Evolutionary conservation across 2,113 vertebrate species (phyloP).

Genomic region (Pipa parva): DNA sequence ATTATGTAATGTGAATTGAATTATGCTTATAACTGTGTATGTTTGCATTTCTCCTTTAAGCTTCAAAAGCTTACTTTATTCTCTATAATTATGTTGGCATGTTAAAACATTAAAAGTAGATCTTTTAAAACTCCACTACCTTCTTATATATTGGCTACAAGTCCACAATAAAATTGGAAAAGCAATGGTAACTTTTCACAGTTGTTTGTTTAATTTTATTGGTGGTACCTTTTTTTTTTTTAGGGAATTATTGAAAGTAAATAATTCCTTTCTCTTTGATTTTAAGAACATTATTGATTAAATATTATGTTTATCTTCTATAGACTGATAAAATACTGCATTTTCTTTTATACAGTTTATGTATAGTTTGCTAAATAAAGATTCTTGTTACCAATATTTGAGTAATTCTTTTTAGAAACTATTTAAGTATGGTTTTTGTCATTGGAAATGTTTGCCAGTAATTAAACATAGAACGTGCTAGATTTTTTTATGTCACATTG

Average conservation of each 20-base stretch:
- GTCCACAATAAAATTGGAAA: constrained; percentile 52
- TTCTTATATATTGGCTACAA: constrained; percentile 55
- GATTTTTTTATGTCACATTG: too few relatives aligned
- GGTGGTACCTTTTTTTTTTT: constrained; percentile 43
- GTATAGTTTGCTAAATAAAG: constrained; percentile 97
- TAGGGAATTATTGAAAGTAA: constrained; percentile 50
- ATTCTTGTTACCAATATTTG: constrained; percentile 79
- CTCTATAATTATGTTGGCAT: constrained; percentile 73
- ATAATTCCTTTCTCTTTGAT: constrained; percentile 54
- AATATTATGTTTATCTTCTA: constrained; percentile 61
- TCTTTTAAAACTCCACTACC: constrained; percentile 53
- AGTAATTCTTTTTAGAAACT: constrained; percentile 39
- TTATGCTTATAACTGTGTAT: constrained; percentile 66
- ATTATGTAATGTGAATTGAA: constrained; percentile 65
- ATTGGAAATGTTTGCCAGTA: too few relatives aligned
- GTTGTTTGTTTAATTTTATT: constrained; percentile 51
- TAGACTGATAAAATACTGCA: constrained; percentile 66
- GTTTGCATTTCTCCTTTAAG: constrained; percentile 65
- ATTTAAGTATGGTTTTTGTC: neutral
- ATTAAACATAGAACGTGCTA: too few relatives aligned
- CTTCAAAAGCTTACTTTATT: constrained; percentile 66
- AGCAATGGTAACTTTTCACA: constrained; percentile 46
- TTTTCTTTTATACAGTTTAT: constrained; percentile 88
- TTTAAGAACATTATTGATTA: constrained; percentile 54
- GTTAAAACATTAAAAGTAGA: constrained; percentile 67